Conservation (phyloP, 2,888 invertebrate species). For the Aproaerema taeniolella region DNA sequence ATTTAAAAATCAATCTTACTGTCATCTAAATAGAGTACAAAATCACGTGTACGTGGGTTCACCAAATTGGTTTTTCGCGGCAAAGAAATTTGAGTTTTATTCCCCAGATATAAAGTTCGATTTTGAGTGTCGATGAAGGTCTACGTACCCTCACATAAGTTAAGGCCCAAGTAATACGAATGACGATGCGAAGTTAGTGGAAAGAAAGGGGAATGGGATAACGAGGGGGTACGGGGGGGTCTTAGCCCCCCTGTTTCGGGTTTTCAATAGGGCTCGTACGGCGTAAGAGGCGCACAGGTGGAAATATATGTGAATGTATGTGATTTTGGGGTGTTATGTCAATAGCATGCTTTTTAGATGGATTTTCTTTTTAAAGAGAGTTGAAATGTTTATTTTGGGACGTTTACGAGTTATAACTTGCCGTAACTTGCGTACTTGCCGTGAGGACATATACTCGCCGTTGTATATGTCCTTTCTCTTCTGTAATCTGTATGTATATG, state of each 20-base stretch:
- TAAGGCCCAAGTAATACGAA: constrained; percentile 74
- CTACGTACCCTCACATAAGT: constrained; percentile 72
- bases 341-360: no score
- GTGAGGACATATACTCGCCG: no score
- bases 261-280: constrained; percentile 74
- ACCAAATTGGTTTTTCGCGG: constrained; percentile 54
- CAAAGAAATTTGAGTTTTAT: constrained; percentile 25
- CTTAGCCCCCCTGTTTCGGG: constrained; percentile 71
- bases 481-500: no score
- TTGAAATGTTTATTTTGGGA: no score
- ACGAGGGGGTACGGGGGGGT: constrained; percentile 47
- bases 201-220: constrained; percentile 72
- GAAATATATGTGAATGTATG: constrained; percentile 1
- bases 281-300: constrained; percentile 48
- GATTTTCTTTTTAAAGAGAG: no score
- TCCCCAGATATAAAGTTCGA: constrained; percentile 11
- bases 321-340: constrained; percentile 3
- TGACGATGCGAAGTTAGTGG: constrained; percentile 75
- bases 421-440: no score
- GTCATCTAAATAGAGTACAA: constrained; percentile 24
- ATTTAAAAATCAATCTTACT: constrained; percentile 33
- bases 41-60: constrained; percentile 29
- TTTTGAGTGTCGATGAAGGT: constrained; percentile 31
- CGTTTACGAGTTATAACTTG: no score
- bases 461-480: no score